Evolutionary conservation across 64 coral and sea anemone genomes (phyloP).

Genomic region (Anthopleura sola): DNA sequence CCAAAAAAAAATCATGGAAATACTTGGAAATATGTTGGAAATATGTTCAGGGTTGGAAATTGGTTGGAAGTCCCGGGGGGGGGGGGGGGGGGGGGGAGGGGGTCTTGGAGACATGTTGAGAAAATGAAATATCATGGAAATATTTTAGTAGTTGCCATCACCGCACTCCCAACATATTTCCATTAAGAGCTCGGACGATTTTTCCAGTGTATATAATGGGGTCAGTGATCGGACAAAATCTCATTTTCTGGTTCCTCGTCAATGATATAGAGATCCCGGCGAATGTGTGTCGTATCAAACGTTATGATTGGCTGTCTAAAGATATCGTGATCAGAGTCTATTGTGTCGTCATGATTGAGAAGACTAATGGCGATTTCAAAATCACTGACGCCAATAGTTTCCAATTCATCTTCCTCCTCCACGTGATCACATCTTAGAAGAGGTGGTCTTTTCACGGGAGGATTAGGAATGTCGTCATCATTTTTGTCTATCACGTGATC

Average conservation of each 20-base stretch:
- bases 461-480: not conserved
- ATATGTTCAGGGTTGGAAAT: too few species aligned
- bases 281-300: slow-evolving; percentile 1
- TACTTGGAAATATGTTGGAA: too few species aligned
- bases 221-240: too few species aligned
- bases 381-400: not conserved
- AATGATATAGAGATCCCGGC: not conserved
- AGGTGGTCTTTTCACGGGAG: slow-evolving; percentile 7
- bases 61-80: too few species aligned
- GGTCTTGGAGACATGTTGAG: too few species aligned
- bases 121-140: too few species aligned
- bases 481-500: not conserved
- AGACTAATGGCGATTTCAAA: not conserved
- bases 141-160: too few species aligned
- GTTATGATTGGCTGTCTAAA: not conserved
- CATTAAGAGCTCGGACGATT: too few species aligned
- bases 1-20: too few species aligned
- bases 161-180: too few species aligned
- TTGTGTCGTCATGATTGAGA: not conserved
- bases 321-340: not conserved
- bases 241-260: slow-evolving; percentile 3
- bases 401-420: not conserved
- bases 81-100: too few species aligned
- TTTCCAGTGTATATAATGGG: too few species aligned
- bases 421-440: not conserved